A percentile compares a stretch with the other conserved stretches of the same genome.
These are phyloP conservation scores for Melanotaenia nigrans DNA, from an alignment of 2,797 vertebrate genomes.

Conservation along the genomic window DNA sequence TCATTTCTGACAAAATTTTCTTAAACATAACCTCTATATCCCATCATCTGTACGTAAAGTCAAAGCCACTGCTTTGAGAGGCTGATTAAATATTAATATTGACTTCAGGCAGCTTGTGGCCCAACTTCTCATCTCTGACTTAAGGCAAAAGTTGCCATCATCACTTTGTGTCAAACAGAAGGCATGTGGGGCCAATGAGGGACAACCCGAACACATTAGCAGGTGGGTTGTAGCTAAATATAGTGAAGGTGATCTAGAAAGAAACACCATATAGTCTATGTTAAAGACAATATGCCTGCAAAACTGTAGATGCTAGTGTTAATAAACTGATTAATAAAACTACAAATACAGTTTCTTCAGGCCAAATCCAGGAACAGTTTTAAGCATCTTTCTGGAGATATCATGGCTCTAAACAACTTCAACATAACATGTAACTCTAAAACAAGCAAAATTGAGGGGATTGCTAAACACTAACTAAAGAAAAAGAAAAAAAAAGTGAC, in stretches of 20 bases:
- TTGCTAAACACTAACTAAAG: background rate
- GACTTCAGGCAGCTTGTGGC: constrained; percentile 1
- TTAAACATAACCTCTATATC: constrained; percentile 27
- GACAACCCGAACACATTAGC: background rate
- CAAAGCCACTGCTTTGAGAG: constrained; percentile 9
- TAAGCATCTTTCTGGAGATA: background rate
- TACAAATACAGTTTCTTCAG: background rate
- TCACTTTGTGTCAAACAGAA: background rate
- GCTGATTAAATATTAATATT: background rate
- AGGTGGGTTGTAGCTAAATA: background rate
- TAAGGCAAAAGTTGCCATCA: background rate
- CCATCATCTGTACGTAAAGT: constrained; percentile 29
- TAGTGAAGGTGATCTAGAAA: background rate
- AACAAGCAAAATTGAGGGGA: background rate
- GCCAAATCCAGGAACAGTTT: background rate
- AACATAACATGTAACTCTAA: background rate
- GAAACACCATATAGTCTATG: background rate
- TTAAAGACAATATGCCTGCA: background rate
- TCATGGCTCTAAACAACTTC: background rate
- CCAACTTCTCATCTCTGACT: background rate
- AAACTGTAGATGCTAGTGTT: too few relatives aligned
- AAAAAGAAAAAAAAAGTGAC: background rate
- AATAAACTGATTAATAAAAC: background rate
- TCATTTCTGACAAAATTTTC: constrained; percentile 13
- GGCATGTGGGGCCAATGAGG: background rate